Conservation (phyloP, 2,888 invertebrate species). For the Phasia obesa region DNA sequence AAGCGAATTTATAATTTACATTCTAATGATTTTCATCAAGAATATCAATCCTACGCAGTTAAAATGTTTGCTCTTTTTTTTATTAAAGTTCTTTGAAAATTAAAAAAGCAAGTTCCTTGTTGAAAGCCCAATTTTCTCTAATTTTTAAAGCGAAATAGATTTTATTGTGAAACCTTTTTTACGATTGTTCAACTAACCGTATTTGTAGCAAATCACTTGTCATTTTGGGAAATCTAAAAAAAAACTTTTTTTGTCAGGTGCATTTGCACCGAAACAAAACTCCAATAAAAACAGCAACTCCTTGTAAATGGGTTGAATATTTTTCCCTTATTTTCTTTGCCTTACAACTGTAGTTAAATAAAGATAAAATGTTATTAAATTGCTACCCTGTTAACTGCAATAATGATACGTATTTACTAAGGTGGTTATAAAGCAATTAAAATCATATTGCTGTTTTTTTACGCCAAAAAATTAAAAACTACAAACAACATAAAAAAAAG, state of each 20-base stretch:
- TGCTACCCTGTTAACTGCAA: conserved; percentile 40
- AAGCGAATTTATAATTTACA: too few relatives aligned
- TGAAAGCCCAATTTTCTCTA: too few relatives aligned
- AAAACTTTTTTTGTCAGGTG: background rate
- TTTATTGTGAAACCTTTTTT: too few relatives aligned
- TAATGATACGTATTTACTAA: conserved; percentile 45
- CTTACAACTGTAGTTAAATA: background rate
- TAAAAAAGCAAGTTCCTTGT: too few relatives aligned
- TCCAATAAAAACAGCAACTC: background rate
- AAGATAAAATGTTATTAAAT: conserved; percentile 25
- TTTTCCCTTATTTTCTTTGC: too few relatives aligned
- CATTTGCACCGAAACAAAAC: background rate
- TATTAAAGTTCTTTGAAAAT: too few relatives aligned
- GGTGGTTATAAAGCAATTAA: conserved; percentile 59
- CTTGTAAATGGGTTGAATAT: background rate
- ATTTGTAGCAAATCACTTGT: too few relatives aligned
- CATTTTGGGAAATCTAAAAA: background rate
- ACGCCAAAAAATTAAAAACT: background rate
- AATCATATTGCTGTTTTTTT: conserved; percentile 46
- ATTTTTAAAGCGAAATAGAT: too few relatives aligned
- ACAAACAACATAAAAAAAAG: background rate
- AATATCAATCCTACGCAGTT: too few relatives aligned
- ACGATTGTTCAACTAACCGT: too few relatives aligned
- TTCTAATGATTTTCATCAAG: too few relatives aligned
- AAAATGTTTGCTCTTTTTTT: too few relatives aligned